Conservation (phyloP, 2,113 vertebrate genomes). For the Bubo scandiacus region DNA sequence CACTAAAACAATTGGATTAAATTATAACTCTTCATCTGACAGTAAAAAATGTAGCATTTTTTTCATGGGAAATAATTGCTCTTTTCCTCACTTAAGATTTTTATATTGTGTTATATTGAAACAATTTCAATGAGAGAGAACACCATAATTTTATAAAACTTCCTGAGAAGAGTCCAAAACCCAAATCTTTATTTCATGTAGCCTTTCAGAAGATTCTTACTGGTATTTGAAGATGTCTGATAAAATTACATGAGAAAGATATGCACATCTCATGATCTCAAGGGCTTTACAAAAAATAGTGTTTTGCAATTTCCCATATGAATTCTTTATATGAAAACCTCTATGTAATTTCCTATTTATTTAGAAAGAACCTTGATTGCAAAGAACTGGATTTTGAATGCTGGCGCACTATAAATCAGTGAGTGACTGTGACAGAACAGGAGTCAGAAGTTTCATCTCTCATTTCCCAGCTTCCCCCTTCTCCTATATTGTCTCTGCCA, state of each 20-base stretch:
- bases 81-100: not conserved
- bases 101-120: not conserved
- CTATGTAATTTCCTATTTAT: not conserved
- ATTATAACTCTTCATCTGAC: not conserved
- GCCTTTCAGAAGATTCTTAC: not conserved
- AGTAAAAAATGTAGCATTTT: not conserved
- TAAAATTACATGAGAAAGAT: not conserved
- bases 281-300: not conserved
- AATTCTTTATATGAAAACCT: not conserved
- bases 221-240: not conserved
- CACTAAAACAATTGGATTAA: not conserved
- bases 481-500: not conserved
- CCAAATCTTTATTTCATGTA: not conserved
- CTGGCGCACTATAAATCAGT: not conserved
- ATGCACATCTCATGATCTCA: not conserved
- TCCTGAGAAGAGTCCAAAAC: not conserved
- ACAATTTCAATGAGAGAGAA: not conserved
- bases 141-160: not conserved
- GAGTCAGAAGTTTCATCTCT: not conserved
- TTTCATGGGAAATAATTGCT: not conserved
- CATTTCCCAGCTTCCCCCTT: not conserved
- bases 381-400: not conserved
- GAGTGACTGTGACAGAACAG: not conserved
- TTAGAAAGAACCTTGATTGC: not conserved
- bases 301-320: not conserved